Evolutionary conservation across 2,888 invertebrate species (phyloP).

Genomic region (Tupiocoris notatus): DNA sequence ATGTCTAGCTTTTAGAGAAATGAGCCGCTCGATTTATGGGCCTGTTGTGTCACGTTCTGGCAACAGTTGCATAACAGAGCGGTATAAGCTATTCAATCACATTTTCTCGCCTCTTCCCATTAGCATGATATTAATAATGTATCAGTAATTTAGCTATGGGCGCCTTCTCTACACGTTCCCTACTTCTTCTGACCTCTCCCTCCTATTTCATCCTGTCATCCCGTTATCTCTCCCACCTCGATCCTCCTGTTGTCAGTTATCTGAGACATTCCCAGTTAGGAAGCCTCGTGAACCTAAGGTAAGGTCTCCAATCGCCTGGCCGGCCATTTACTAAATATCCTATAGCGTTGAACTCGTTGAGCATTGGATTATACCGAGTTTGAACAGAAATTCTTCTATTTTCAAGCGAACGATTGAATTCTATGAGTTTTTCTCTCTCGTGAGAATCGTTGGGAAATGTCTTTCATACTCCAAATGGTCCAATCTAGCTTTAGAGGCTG

Average conservation of each 20-base stretch:
- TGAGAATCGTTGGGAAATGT: no score
- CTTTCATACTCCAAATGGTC: no score
- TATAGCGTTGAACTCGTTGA: no score
- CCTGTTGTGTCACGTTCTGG: not conserved
- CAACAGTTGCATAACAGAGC: not conserved
- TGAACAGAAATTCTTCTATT: no score
- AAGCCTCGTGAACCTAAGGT: not conserved
- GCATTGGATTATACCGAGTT: no score
- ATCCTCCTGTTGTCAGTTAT: not conserved
- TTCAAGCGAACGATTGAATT: no score
- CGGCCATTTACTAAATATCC: not conserved
- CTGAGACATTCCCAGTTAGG: not conserved
- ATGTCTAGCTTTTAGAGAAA: not conserved
- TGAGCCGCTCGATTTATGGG: not conserved
- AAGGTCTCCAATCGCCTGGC: not conserved
- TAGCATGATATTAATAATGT: not conserved
- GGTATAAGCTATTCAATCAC: not conserved
- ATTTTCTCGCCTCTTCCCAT: not conserved
- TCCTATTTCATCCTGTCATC: not conserved
- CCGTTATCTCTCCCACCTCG: not conserved
- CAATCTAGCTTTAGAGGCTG: no score
- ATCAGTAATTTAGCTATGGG: not conserved
- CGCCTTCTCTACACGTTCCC: not conserved
- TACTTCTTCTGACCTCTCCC: not conserved
- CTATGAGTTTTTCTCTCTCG: no score